Evolutionary conservation across 2,113 vertebrate species (phyloP).

Genomic region (Urocolius indicus): DNA sequence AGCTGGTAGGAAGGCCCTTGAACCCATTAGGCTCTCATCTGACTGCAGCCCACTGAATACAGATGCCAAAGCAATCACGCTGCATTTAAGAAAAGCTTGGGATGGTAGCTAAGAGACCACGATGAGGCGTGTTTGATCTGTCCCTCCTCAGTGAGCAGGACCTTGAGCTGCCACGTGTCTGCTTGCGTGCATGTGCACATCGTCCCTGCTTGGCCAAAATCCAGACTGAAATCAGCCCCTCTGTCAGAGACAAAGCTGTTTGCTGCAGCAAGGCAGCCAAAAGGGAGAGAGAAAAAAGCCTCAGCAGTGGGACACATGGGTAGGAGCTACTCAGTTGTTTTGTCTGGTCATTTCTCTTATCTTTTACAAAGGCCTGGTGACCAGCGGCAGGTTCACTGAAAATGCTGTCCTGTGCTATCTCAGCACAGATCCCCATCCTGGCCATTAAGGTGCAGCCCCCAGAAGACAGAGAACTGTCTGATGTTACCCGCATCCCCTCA

Average conservation of each 20-base stretch:
- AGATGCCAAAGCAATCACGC: not conserved
- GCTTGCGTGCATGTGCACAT: rapidly evolving
- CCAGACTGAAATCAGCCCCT: not conserved
- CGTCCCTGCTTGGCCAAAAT: not conserved
- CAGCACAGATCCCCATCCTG: not conserved
- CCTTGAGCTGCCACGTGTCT: not conserved
- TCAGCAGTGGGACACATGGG: rapidly evolving
- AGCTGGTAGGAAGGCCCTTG: not conserved
- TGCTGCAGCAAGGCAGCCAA: not conserved
- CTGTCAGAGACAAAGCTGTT: not conserved
- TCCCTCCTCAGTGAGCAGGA: not conserved
- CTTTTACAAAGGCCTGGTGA: not conserved
- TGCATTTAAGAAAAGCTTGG: not conserved
- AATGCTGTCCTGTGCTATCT: not conserved
- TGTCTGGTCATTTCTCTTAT: not conserved
- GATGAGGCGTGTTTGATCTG: not conserved
- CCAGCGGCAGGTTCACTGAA: rapidly evolving
- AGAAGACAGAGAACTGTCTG: not conserved
- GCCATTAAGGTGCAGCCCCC: not conserved
- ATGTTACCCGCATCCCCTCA: not conserved
- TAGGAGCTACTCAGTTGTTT: not conserved
- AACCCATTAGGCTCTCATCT: not conserved
- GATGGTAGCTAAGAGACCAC: not conserved
- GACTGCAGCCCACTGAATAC: rapidly evolving
- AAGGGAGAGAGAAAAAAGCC: not conserved